Evolutionary conservation across 2,113 vertebrate species (phyloP).

Genomic region (Epinephelus lanceolatus): DNA sequence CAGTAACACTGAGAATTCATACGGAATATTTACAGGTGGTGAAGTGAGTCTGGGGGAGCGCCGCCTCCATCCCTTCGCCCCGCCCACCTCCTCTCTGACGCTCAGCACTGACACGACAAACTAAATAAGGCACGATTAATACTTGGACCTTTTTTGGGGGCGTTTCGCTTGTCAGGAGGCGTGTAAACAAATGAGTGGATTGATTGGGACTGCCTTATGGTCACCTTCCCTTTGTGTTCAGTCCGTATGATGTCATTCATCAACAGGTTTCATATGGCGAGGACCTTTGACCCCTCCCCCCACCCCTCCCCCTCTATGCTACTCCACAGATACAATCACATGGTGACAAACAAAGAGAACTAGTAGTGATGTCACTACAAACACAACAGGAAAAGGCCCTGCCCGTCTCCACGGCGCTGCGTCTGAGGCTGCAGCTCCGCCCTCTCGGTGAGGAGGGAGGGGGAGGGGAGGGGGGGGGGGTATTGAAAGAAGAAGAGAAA

Average conservation of each 20-base stretch:
- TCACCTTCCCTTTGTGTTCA: constrained; percentile 81
- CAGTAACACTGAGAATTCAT: constrained; percentile 97
- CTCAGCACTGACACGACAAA: constrained; percentile 88
- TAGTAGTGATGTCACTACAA: constrained; percentile 86
- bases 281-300: constrained; percentile 46
- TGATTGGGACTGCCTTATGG: constrained; percentile 70
- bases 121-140: constrained; percentile 99
- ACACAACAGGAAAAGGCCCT: constrained; percentile 77
- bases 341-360: constrained; percentile 87
- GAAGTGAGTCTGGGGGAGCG: constrained; percentile 80
- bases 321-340: constrained; percentile 83
- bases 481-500: no score
- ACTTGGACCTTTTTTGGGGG: constrained; percentile 85
- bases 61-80: constrained; percentile 49
- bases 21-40: constrained; percentile 92
- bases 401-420: constrained; percentile 53
- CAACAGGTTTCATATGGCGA: constrained; percentile 68
- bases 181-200: constrained; percentile 82
- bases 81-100: constrained; percentile 76
- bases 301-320: constrained; percentile 42
- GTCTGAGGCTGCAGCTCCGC: constrained; percentile 77
- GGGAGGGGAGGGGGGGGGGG: neutral
- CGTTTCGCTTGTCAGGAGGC: constrained; percentile 75
- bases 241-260: constrained; percentile 70
- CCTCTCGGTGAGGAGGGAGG: constrained; percentile 20